Conservation (phyloP, 1,140 invertebrate genomes). For the Teleopsis dalmanni region DNA sequence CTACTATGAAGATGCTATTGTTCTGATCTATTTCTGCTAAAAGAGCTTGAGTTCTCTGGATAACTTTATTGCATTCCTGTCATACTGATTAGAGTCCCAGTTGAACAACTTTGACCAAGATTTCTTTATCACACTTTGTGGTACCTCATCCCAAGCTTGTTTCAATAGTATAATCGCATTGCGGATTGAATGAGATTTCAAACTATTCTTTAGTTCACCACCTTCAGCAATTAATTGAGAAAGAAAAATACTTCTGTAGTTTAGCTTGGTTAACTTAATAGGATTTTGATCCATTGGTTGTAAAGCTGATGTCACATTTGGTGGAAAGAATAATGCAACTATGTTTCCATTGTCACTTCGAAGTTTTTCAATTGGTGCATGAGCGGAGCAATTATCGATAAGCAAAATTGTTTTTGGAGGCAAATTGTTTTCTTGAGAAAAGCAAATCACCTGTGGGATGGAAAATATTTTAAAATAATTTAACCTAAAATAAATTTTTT, state of each 20-base stretch:
- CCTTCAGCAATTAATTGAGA: slow-evolving; percentile 5
- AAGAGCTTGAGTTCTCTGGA: too few species aligned
- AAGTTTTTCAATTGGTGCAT: slow-evolving; percentile 1
- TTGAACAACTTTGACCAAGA: slow-evolving; percentile 1
- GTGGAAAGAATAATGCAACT: slow-evolving; percentile 34
- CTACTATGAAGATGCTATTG: too few species aligned
- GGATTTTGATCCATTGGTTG: slow-evolving; percentile 49
- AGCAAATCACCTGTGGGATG: not conserved
- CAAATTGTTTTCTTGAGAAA: slow-evolving; percentile 7
- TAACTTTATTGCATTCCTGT: too few species aligned
- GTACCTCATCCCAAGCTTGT: slow-evolving; percentile 8
- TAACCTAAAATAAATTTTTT: too few species aligned
- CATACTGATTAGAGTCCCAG: too few species aligned
- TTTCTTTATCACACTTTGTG: slow-evolving; percentile 6
- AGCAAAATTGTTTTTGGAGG: slow-evolving; percentile 5
- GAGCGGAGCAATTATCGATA: slow-evolving; percentile 3
- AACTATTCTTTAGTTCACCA: slow-evolving; percentile 3
- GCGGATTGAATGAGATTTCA: slow-evolving; percentile 4
- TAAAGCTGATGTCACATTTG: slow-evolving; percentile 45
- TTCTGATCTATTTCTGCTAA: too few species aligned
- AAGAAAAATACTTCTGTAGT: not conserved
- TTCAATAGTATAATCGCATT: slow-evolving; percentile 11
- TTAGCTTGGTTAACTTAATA: slow-evolving; percentile 25
- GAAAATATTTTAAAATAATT: not conserved
- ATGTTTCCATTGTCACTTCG: slow-evolving; percentile 12